Evolutionary conservation across 2,113 vertebrate species (phyloP), one percentile per base, ranked within the genome.

Genomic region (Ptyas mucosa): DNA sequence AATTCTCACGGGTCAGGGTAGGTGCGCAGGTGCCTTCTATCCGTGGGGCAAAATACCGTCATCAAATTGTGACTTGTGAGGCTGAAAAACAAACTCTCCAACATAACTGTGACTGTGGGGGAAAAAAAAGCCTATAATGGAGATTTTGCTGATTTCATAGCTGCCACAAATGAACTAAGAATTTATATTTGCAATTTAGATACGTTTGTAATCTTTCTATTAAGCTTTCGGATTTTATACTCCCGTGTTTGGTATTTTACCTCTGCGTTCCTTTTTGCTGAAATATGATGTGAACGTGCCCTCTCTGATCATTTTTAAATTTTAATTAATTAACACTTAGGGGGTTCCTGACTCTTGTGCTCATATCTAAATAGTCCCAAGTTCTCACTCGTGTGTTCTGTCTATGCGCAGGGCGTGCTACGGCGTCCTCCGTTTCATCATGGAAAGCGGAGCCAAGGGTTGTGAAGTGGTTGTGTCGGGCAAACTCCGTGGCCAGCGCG

Each of bases 371-470:
- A 12, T n/a, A 2, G 18, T 11, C 12, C 26, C 12, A 23, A 61
- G 24, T 24, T 88, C 0, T 0, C 2, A 5, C 2, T 21, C 91
- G 8, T 43, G 12, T 64, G 34, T 43, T 92, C 0, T 55, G 8
- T 58, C 43, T 46, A n/a, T 85, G 49, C 11, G 21, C 92, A 99
- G 99, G 96, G 99, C 99, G 1, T 99, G 99, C 95, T 99, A 99
- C 0, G 99, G 99, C 20, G 99, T 99, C 90, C 98, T 99, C 92
- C 98, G 99, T 92, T 99, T 99, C 98, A 99, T 99, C 97, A 99
- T 99, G 99, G 99, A 99, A 97, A 99, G 99, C 0, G 99, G 99
- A 0, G 99, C 99, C 90, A 99, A 99, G 96, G 99, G 99, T 75
- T 99, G 99, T 0, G 99, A 99, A 96, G 99, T 99, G 0, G 99